Percentiles rank a stretch among this genome's conserved stretches.
Evolutionary conservation across 1,140 invertebrate species (phyloP).

Genomic region (Bombus breviceps): DNA sequence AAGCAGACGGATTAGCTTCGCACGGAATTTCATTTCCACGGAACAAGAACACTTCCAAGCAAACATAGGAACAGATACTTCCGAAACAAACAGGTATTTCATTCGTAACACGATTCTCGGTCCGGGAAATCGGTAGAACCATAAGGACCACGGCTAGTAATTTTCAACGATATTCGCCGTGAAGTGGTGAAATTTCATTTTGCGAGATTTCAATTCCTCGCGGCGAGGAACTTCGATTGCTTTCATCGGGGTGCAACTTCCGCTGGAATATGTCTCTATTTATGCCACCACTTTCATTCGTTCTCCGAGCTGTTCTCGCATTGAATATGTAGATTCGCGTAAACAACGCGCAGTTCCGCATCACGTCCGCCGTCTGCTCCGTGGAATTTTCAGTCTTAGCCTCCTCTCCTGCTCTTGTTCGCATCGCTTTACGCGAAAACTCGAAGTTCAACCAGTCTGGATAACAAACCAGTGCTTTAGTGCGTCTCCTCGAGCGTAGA

Average conservation of each 20-base stretch:
- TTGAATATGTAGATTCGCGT: conserved; percentile 32
- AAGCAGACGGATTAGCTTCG: no score
- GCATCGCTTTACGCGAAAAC: neutral
- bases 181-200: conserved; percentile 8
- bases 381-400: neutral
- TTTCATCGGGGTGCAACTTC: conserved; percentile 15
- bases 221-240: conserved; percentile 14
- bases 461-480: neutral
- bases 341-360: neutral
- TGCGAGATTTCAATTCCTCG: conserved; percentile 13
- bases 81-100: neutral
- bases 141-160: neutral
- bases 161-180: neutral
- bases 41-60: no score
- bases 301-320: neutral
- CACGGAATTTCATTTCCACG: no score
- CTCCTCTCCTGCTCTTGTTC: neutral
- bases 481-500: neutral
- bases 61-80: no score
- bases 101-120: neutral
- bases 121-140: neutral
- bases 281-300: conserved; percentile 1
- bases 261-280: conserved; percentile 5
- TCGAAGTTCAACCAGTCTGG: neutral
- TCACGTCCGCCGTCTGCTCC: no score